Evolutionary conservation across 1,140 invertebrate species (phyloP).

Genomic region (Pollicipes pollicipes): DNA sequence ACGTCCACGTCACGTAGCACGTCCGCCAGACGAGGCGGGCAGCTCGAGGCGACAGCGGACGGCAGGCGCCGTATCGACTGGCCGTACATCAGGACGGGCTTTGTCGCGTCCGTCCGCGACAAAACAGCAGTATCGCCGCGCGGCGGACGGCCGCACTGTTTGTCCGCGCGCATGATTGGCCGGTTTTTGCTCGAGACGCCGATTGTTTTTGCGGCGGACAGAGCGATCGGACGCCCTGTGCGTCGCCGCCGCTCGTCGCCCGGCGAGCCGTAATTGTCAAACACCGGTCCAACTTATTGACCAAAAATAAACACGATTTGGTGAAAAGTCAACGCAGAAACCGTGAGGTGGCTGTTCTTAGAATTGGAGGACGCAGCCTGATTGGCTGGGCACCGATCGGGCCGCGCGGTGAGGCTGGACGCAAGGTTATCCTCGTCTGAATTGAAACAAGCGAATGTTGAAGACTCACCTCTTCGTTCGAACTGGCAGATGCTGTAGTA

Average conservation of each 20-base stretch:
- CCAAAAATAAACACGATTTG: not conserved
- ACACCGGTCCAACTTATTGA: not conserved
- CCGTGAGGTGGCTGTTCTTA: not conserved
- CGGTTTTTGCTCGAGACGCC: not conserved
- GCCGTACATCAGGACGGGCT: too few relatives aligned
- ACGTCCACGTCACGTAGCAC: too few relatives aligned
- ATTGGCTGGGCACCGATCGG: too few relatives aligned
- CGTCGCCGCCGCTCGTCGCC: not conserved
- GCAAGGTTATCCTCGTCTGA: too few relatives aligned
- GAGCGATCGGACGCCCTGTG: too few relatives aligned
- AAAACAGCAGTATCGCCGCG: not conserved
- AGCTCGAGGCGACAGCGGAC: too few relatives aligned
- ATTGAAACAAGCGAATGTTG: too few relatives aligned
- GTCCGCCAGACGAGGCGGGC: too few relatives aligned
- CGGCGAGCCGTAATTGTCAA: not conserved
- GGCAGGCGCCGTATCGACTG: too few relatives aligned
- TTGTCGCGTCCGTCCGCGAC: not conserved
- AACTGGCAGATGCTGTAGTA: too few relatives aligned
- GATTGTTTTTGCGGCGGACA: not conserved
- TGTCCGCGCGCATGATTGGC: not conserved
- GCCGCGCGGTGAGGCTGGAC: too few relatives aligned
- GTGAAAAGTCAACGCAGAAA: not conserved
- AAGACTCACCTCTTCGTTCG: too few relatives aligned
- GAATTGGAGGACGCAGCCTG: not conserved
- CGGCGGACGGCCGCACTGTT: not conserved